Base-by-base conservation (phyloP, 2,113 vertebrate species). In the Astur gentilis region DNA sequence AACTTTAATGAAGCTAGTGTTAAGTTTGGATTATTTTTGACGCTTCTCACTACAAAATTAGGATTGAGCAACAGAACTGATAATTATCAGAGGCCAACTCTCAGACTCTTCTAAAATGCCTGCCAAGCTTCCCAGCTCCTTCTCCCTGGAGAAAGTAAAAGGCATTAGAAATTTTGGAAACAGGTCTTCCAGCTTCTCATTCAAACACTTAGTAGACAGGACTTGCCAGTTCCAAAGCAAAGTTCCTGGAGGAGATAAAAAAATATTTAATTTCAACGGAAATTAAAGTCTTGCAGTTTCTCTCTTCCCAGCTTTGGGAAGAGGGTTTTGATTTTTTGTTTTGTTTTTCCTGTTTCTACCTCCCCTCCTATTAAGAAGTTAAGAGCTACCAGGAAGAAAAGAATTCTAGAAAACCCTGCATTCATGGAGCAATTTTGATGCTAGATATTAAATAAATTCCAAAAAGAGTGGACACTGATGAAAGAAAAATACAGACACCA, bases 31-130 rank as follows among this genome's bases (percentile, higher is more conserved):
- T 81, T 54, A 62, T 66, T 83, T 91, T 50, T 84, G 38, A 91
- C 34, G 69, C 61, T 82, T 55, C 83, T 89, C 61, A 75, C 91
- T 89, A 91, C 80, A 89, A 67, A 93, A 78, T 61, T 60, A 81
- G 42, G n/a, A 90, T 38, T 95, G 94, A 95, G 90, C 65, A 95
- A 94, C 27, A 87, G 36, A 87, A 47, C 38, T 32, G 50, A 40
- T 69, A 95, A 82, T 64, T 84, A 88, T 89, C 81, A 92, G 72
- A 79, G 36, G 72, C 50, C 76, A 93, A 52, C 27, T 89, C 72
- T n/a, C 27, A 95, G 52, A 72, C 61, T 88, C 79, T 36, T 84
- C 80, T 84, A 87, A 84, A 89, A 57, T 64, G n/a, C 34, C 70
- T 93, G 89, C 81, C 78, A 95, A 96, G 36, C 38, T 87, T 55